phyloP scores from a whole-genome alignment of 1,140 invertebrate genomes.

The Potamilus streckersoni region DNA sequence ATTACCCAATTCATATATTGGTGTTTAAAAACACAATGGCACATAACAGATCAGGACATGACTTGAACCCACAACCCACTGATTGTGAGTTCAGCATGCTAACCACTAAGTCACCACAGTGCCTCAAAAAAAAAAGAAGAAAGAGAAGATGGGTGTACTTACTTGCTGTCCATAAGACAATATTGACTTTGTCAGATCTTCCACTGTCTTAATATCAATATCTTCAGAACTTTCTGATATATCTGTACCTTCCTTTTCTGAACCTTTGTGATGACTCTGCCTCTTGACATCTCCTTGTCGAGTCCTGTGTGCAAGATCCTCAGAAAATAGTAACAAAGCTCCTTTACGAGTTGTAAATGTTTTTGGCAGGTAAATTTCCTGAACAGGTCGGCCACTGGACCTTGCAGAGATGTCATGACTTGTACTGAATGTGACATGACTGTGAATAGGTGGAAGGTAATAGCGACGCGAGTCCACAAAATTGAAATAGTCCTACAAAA shows the following conservation, averaged over 20 bases:
- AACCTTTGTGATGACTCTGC: constrained; percentile 6
- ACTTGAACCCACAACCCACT: not conserved
- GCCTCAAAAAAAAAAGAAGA: not conserved
- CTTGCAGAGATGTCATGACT: no score
- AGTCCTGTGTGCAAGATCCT: constrained; percentile 57
- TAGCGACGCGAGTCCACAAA: no score
- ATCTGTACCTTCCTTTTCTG: constrained; percentile 13
- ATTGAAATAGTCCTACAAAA: no score
- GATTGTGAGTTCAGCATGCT: not conserved
- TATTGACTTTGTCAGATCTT: constrained; percentile 65
- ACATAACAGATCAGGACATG: not conserved
- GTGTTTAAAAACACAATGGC: no score
- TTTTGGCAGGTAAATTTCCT: constrained; percentile 59
- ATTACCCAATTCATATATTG: not conserved
- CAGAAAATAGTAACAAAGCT: constrained; percentile 66
- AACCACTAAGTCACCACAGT: not conserved
- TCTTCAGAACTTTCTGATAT: constrained; percentile 28
- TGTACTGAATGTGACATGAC: no score
- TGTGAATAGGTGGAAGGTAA: no score
- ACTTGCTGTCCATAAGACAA: constrained; percentile 60
- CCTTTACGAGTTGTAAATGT: constrained; percentile 67
- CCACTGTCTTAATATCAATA: constrained; percentile 53
- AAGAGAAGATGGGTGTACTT: constrained; percentile 6
- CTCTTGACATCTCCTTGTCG: constrained; percentile 9
- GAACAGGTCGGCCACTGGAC: no score